phyloP scores from a whole-genome alignment of 2,113 vertebrate species.

The Ivindomyrus marchei region DNA sequence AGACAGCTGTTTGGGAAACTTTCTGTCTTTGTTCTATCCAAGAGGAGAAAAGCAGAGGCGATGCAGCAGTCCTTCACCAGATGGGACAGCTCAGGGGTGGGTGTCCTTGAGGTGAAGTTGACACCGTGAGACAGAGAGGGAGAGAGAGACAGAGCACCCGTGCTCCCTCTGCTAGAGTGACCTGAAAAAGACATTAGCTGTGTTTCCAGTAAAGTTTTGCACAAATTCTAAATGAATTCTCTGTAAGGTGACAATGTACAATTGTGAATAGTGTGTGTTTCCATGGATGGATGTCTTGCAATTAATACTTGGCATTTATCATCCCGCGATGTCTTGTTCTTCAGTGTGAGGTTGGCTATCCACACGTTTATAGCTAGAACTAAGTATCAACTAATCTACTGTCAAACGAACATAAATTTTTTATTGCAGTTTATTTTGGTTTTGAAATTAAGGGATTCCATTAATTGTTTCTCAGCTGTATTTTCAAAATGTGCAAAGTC shows the following conservation, averaged over 20 bases:
- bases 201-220: neutral
- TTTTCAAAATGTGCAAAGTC: neutral
- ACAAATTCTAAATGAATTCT: neutral
- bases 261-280: neutral
- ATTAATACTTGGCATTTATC: neutral
- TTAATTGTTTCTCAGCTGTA: too few relatives aligned
- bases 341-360: neutral
- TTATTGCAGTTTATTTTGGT: neutral
- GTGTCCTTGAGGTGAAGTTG: neutral
- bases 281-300: neutral
- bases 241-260: neutral
- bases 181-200: neutral
- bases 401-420: neutral
- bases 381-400: neutral
- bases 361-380: neutral
- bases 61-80: neutral
- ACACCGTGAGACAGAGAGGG: neutral
- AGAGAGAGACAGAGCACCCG: neutral
- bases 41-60: neutral
- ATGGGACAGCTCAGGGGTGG: constrained; percentile 10
- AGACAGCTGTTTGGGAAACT: constrained; percentile 25
- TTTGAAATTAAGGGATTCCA: neutral
- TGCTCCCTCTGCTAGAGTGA: neutral
- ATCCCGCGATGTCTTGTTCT: neutral
- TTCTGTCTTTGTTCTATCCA: constrained; percentile 11